Evolutionary conservation across 2,113 vertebrate species (phyloP), one percentile per base, ranked within the genome.

Genomic region (Haemorhous mexicanus): DNA sequence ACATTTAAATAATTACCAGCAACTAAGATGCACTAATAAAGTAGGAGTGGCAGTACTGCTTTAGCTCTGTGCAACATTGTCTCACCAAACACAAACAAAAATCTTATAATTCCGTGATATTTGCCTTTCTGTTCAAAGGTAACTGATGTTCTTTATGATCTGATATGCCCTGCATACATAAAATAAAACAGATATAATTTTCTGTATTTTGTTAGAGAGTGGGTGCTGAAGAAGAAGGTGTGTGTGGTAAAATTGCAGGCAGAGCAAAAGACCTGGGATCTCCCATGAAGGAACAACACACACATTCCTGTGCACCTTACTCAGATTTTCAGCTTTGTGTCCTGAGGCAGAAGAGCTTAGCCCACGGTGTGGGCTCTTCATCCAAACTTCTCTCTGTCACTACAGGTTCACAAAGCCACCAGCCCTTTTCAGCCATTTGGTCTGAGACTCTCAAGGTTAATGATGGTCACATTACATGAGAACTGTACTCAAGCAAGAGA

Each of bases 1-100:
- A 64, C 16, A 72, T 93, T 91, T 90, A 67, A 96, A 96, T 96
- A 94, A 96, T 68, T 88, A 63, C 63, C 30, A 88, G 28, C 28
- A 78, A 86, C 52, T 78, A 59, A 75, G 72, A 66, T 47, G 47
- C 19, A 26, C 14, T 78, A 93, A 88, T 91, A 89, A 83, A 81
- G 43, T 20, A 76, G 47, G 30, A 87, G 35, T n/a, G 46, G 33
- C 37, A 69, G 20, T 53, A 27, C 15, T 74, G 21, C 47, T 91
- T 80, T 78, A 80, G 20, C 35, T 84, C 43, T 93, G 30, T 59
- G n/a, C 22, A 50, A 37, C 24, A 53, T 6, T 26, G 46, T 46
- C 47, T 85, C 67, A 81, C 56, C 55, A 78, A 81, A 84, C 35
- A 86, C 56, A 81, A 69, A 93, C 50, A 28, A 89, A 88, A 88